phyloP scores from a whole-genome alignment of 2,888 invertebrate species.

The Agrilus cyanescens region DNA sequence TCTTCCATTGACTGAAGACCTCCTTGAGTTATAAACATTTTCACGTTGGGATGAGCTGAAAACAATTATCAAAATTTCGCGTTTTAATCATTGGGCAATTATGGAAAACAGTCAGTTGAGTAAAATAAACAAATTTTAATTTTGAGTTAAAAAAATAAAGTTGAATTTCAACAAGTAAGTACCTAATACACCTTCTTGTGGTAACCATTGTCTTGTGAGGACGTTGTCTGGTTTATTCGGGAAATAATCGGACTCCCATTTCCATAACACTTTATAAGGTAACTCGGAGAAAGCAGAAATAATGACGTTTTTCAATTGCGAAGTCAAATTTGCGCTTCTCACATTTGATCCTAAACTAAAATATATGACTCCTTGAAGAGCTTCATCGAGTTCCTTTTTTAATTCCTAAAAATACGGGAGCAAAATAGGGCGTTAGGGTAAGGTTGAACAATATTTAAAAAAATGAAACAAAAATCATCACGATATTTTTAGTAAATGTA shows the following conservation, averaged over 20 bases:
- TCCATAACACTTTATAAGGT: constrained; percentile 21
- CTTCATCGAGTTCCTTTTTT: constrained; percentile 2
- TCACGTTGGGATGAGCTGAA: constrained; percentile 38
- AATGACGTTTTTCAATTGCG: constrained; percentile 13
- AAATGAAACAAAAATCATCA: no score
- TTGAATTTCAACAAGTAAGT: no score
- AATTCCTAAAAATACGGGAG: constrained; percentile 6
- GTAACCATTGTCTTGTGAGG: constrained; percentile 6
- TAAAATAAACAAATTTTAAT: no score
- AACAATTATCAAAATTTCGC: no score
- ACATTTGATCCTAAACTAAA: constrained; percentile 22
- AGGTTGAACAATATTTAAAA: no score
- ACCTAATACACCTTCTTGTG: constrained; percentile 9
- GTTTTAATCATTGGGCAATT: no score
- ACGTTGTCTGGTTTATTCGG: constrained; percentile 4
- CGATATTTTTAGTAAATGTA: no score
- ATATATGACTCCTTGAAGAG: constrained; percentile 26
- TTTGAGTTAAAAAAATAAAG: no score
- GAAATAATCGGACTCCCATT: constrained; percentile 13
- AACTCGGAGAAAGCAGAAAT: constrained; percentile 18
- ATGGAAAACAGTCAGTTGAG: no score
- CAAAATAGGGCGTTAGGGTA: no score
- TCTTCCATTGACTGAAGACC: constrained; percentile 49
- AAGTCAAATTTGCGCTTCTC: constrained; percentile 9
- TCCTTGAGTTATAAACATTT: constrained; percentile 50